These are phyloP conservation scores for Conus canariensis DNA, from an alignment of 2,888 invertebrate species.

Conservation along the genomic window DNA sequence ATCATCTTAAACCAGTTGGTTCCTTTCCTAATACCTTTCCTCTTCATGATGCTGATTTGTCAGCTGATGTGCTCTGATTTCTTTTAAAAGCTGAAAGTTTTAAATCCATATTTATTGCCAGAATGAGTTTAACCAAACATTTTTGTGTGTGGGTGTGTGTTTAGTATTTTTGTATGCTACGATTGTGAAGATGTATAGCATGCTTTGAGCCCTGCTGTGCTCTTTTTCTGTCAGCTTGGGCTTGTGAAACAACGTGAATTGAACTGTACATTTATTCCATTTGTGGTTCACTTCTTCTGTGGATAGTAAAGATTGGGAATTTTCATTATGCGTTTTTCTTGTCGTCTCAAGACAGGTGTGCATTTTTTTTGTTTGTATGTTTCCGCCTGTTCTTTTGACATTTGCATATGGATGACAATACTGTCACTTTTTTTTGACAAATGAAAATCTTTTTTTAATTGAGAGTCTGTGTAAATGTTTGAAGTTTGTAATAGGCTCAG, in stretches of 20 bases:
- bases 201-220: neutral
- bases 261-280: too few relatives aligned
- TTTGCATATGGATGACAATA: slow-evolving; percentile 9
- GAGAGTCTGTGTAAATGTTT: neutral
- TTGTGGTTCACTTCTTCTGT: neutral
- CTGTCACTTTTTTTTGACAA: neutral
- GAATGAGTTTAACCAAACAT: neutral
- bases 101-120: slow-evolving; percentile 13
- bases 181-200: neutral
- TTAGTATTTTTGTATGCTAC: neutral
- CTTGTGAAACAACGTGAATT: neutral
- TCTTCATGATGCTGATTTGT: too few relatives aligned
- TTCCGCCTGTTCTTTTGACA: neutral
- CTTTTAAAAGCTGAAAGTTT: neutral
- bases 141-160: neutral
- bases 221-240: too few relatives aligned
- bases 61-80: neutral
- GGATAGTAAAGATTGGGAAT: neutral
- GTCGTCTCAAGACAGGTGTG: neutral
- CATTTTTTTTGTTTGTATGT: neutral
- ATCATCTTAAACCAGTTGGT: neutral
- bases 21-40: neutral
- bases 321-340: neutral
- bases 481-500: slow-evolving; percentile 12
- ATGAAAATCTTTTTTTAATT: neutral